Percentiles rank a stretch among this genome's conserved stretches.
Conservation (phyloP, 2,113 vertebrate species). For the Psilopsiagon aymara region DNA sequence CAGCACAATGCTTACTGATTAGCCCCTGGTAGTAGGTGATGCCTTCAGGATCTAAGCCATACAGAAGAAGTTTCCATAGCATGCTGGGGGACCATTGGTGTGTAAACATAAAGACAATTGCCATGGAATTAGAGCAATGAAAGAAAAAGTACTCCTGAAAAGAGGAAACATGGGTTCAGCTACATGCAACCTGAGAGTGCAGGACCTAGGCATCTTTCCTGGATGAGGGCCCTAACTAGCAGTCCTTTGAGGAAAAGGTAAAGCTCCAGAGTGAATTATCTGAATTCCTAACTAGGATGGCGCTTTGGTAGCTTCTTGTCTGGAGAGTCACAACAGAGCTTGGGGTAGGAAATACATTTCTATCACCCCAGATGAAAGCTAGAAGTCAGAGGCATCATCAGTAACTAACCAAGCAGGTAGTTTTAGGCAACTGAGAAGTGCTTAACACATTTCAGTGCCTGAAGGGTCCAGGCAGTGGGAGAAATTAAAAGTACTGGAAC, state of each 20-base stretch:
- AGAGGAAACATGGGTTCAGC: neutral
- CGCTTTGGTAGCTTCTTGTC: neutral
- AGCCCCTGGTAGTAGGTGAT: neutral
- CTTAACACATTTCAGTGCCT: neutral
- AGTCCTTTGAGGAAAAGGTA: neutral
- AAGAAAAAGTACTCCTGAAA: neutral
- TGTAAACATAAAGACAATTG: neutral
- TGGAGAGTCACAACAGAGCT: neutral
- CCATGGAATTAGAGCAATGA: neutral
- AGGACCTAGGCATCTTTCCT: neutral
- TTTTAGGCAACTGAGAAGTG: neutral
- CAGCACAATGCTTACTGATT: neutral
- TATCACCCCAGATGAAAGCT: neutral
- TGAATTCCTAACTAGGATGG: neutral
- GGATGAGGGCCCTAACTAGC: neutral
- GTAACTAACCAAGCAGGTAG: neutral
- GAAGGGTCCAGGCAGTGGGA: neutral
- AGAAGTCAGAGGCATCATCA: neutral
- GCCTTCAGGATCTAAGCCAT: neutral
- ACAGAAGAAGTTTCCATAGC: neutral
- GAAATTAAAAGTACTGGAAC: neutral
- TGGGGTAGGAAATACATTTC: neutral
- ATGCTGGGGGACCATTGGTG: accelerated
- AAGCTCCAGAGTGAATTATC: neutral
- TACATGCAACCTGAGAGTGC: neutral